A percentile compares a stretch with the other conserved stretches of the same genome.
These are phyloP conservation scores for Hyles lineata DNA, from an alignment of 2,888 invertebrate genomes.

Conservation along the genomic window DNA sequence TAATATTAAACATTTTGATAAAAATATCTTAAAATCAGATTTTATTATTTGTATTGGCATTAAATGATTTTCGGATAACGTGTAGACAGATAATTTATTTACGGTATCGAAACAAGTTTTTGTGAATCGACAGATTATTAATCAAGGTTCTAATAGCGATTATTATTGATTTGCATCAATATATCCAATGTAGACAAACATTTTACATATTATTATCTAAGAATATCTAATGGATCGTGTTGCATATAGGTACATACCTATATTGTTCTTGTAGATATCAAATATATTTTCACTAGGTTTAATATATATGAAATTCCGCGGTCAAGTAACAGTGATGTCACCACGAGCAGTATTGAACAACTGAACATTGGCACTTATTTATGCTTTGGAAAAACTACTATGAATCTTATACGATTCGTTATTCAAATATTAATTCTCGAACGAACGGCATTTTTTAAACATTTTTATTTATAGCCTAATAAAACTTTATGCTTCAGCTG, in stretches of 20 bases:
- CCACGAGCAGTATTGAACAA: no score
- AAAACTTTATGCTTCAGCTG: no score
- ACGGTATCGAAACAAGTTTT: not conserved
- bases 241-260: not conserved
- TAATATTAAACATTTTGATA: not conserved
- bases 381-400: no score
- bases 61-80: not conserved
- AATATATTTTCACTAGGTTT: no score
- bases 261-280: no score
- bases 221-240: not conserved
- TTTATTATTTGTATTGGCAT: not conserved
- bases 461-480: no score
- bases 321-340: no score
- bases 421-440: no score
- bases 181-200: not conserved
- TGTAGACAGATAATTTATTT: not conserved
- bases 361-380: no score
- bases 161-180: not conserved
- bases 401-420: no score
- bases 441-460: no score
- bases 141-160: not conserved
- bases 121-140: not conserved
- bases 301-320: no score
- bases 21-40: not conserved
- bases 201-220: not conserved